phyloP scores from a whole-genome alignment of 1,140 invertebrate species.

The Trichonephila inaurata region DNA sequence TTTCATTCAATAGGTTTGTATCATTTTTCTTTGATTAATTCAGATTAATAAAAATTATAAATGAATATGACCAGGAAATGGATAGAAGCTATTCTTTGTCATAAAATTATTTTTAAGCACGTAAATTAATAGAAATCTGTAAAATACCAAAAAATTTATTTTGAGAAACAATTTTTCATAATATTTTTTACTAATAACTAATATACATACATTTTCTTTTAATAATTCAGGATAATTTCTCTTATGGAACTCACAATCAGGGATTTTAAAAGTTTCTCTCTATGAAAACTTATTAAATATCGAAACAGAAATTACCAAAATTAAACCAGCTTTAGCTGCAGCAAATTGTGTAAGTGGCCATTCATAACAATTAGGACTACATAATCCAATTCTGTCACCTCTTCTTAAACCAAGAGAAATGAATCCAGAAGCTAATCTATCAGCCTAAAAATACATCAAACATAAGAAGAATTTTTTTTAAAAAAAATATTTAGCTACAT shows the following conservation, averaged over 20 bases:
- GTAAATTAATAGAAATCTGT: background rate
- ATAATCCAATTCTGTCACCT: constrained; percentile 93
- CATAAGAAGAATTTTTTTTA: background rate
- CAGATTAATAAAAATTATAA: no score
- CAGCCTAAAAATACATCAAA: constrained; percentile 82
- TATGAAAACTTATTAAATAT: background rate
- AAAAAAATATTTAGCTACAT: background rate
- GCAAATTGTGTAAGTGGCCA: constrained; percentile 91
- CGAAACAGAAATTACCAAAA: constrained; percentile 53
- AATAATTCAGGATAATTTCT: background rate
- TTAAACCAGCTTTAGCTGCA: constrained; percentile 87
- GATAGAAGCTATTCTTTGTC: no score
- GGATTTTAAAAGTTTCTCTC: background rate
- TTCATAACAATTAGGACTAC: constrained; percentile 91
- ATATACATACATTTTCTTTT: background rate
- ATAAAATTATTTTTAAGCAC: background rate
- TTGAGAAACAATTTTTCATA: background rate
- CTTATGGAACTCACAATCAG: background rate
- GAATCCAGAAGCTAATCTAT: constrained; percentile 91
- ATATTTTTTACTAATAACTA: background rate
- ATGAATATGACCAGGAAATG: no score
- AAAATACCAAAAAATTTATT: background rate
- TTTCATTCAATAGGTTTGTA: no score
- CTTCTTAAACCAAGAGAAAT: constrained; percentile 87
- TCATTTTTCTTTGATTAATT: no score